Evolutionary conservation across 2,797 vertebrate genomes (phyloP).

Genomic region (Tolypeutes matacus): DNA sequence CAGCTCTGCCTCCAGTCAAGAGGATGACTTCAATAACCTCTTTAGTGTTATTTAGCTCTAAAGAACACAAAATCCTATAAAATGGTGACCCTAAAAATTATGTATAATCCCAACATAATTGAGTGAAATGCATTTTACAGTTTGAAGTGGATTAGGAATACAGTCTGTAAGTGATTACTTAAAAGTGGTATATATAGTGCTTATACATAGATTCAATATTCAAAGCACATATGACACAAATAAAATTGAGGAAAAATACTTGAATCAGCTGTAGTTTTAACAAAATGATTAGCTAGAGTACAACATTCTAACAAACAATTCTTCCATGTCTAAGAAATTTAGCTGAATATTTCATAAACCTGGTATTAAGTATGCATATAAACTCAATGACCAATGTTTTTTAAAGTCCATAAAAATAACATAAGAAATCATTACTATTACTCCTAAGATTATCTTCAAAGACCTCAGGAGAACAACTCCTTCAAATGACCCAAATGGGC

Average conservation of each 20-base stretch:
- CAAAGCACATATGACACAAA: conserved; percentile 59
- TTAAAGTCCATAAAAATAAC: conserved; percentile 61
- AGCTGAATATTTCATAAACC: conserved; percentile 72
- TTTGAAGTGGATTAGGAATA: conserved; percentile 54
- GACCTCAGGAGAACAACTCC: conserved; percentile 73
- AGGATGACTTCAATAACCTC: conserved; percentile 64
- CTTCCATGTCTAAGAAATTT: conserved; percentile 66
- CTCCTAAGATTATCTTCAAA: conserved; percentile 71
- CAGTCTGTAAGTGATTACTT: conserved; percentile 56
- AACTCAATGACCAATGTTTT: conserved; percentile 63
- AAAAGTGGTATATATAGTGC: conserved; percentile 51
- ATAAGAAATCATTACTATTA: conserved; percentile 71
- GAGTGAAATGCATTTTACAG: conserved; percentile 59
- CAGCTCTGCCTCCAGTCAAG: conserved; percentile 50
- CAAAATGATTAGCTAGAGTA: conserved; percentile 60
- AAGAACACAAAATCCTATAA: conserved; percentile 48
- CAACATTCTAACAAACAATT: conserved; percentile 70
- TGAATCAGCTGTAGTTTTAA: conserved; percentile 62
- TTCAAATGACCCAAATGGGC: conserved; percentile 72
- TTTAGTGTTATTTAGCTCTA: conserved; percentile 53
- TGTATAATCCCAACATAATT: conserved; percentile 39
- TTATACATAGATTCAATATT: conserved; percentile 52
- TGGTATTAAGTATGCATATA: conserved; percentile 72
- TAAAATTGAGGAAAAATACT: conserved; percentile 65
- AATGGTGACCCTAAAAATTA: conserved; percentile 56